Evolutionary conservation across 2,113 vertebrate species (phyloP), one percentile per base, ranked within the genome.

Genomic region (Periophthalmodon schlosseri): DNA sequence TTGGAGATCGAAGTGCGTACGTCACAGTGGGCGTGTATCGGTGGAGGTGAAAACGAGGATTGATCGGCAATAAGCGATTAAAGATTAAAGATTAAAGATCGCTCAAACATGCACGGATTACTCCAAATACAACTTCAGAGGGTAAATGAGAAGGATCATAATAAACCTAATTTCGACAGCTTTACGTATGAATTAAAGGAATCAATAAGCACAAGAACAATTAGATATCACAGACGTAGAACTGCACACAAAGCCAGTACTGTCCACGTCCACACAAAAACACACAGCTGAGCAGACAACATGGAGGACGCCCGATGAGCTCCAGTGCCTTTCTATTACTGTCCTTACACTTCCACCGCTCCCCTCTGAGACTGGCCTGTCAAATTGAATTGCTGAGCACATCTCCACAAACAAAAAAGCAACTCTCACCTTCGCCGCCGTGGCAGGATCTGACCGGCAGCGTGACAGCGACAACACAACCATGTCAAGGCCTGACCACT

Each of bases 311-410:
- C 67, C 20, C 46, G 83, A 89, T 80, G 81, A 87, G 91, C 88
- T 83, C 72, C 79, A 69, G 68, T 90, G 89, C 83, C 76, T 91
- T 91, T 90, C 89, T 84, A 88, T 91, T 91, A 91, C 73, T 61
- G 76, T 84, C 71, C 82, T 77, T 71, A 69, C 65, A 79, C 78
- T 76, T 54, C 74, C 83, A 68, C 74, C 74, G 75, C 65, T 80
- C 73, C 84, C 88, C 74, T 77, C 75, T 73, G 88, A 88, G 86
- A 90, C 77, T 2, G 80, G 79, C 72, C 79, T 86, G 86, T 84
- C 86, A 89, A 89, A 89, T 90, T 91, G 83, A 91, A 90, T 89
- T 87, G 86, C 85, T 56, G 83, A 88, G 83, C 84, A 86, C 83
- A 87, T 91, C 88, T 84, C 9, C 0, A 70, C 87, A 90, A 90